These are phyloP conservation scores for Propithecus coquereli DNA, from an alignment of 2,113 vertebrate species.

Conservation along the genomic window DNA sequence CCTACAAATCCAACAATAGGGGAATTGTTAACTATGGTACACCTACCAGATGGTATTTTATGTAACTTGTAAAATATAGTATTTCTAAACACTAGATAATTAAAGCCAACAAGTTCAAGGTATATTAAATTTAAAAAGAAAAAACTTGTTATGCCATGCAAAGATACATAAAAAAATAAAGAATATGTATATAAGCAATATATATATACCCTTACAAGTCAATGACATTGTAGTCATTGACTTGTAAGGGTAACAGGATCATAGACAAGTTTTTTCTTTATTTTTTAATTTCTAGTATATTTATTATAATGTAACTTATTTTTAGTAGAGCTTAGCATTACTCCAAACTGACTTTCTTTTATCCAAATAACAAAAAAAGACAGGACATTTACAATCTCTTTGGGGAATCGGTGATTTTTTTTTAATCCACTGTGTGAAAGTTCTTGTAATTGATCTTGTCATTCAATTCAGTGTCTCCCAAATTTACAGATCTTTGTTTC, in stretches of 20 bases:
- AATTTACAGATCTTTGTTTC: constrained; percentile 79
- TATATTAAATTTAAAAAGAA: background rate
- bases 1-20: background rate
- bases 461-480: constrained; percentile 78
- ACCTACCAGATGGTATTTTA: constrained; percentile 38
- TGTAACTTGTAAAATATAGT: constrained; percentile 27
- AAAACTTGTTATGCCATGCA: background rate
- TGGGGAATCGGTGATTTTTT: constrained; percentile 51
- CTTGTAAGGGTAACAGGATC: background rate
- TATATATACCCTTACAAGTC: too few species aligned
- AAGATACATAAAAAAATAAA: background rate
- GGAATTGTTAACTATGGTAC: background rate
- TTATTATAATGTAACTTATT: constrained; percentile 13
- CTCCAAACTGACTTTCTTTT: constrained; percentile 23
- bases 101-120: constrained; percentile 25
- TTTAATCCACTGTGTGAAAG: constrained; percentile 58
- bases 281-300: constrained; percentile 27
- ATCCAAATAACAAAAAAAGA: constrained; percentile 39
- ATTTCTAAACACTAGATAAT: background rate
- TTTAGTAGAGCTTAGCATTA: constrained; percentile 7
- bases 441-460: constrained; percentile 80
- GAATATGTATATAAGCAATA: background rate
- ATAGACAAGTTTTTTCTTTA: background rate
- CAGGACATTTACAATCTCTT: constrained; percentile 63
- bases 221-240: background rate